Percentiles rank a stretch among this genome's conserved stretches.
These are phyloP conservation scores for Pimephales promelas DNA, from an alignment of 2,113 vertebrate genomes.

Conservation along the genomic window DNA sequence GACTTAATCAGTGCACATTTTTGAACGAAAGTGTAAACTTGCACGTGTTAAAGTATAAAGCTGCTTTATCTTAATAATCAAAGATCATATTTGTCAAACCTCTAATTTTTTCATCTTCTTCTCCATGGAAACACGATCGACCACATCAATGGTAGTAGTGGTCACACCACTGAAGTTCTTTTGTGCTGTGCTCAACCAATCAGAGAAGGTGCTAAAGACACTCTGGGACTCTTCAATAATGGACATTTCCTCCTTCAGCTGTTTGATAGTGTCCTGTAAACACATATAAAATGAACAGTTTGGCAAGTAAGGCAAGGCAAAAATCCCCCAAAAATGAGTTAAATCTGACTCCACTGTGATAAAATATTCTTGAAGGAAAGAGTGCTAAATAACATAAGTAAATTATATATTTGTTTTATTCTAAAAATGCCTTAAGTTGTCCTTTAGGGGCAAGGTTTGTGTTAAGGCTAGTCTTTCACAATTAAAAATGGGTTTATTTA, in stretches of 20 bases:
- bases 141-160: slow-evolving; percentile 75
- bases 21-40: no score
- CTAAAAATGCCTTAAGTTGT: no score
- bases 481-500: no score
- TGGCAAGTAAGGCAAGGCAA: no score
- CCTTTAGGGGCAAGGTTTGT: no score
- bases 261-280: slow-evolving; percentile 88
- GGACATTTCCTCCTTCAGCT: slow-evolving; percentile 88
- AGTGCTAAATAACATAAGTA: no score
- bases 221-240: slow-evolving; percentile 86
- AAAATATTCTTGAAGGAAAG: neutral
- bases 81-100: slow-evolving; percentile 71
- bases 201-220: slow-evolving; percentile 82
- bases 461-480: no score
- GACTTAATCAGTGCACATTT: no score
- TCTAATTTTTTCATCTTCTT: slow-evolving; percentile 89
- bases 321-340: neutral
- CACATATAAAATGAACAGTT: neutral
- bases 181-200: slow-evolving; percentile 86
- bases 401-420: no score
- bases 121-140: slow-evolving; percentile 84
- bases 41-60: no score
- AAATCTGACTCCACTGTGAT: neutral
- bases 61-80: neutral
- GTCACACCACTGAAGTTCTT: slow-evolving; percentile 82